Conservation (phyloP, 1,140 invertebrate genomes). For the Amphibalanus amphitrite region DNA sequence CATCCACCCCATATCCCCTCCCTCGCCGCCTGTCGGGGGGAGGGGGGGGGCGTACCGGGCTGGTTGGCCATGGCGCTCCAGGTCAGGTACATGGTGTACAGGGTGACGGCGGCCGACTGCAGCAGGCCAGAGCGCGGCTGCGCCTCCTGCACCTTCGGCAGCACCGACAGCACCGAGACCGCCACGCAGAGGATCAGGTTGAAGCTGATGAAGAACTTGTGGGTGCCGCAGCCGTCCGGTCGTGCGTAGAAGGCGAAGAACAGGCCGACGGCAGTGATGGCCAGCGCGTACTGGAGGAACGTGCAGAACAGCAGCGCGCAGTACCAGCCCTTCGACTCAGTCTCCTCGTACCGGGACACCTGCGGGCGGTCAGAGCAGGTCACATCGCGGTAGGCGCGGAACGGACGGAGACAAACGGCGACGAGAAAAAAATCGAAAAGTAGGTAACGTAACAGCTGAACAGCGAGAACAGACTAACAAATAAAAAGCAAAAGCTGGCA, state of each 20-base stretch:
- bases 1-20: too few relatives aligned
- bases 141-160: constrained; percentile 81
- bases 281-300: constrained; percentile 56
- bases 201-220: constrained; percentile 96
- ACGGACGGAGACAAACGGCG: too few relatives aligned
- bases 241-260: constrained; percentile 80
- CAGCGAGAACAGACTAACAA: too few relatives aligned
- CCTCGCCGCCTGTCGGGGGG: too few relatives aligned
- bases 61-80: constrained; percentile 95
- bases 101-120: constrained; percentile 16
- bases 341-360: background rate
- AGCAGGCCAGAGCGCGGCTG: constrained; percentile 67
- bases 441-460: too few relatives aligned
- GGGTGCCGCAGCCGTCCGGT: constrained; percentile 55
- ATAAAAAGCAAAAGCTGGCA: too few relatives aligned
- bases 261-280: constrained; percentile 62
- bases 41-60: too few relatives aligned
- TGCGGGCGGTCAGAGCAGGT: background rate
- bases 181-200: constrained; percentile 82
- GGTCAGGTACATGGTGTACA: constrained; percentile 78
- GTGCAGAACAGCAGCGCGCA: constrained; percentile 74
- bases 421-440: too few relatives aligned
- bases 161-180: constrained; percentile 68
- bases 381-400: too few relatives aligned
- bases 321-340: constrained; percentile 35